Evolutionary conservation across 2,113 vertebrate genomes (phyloP).

Genomic region (Corythornis cristatus): DNA sequence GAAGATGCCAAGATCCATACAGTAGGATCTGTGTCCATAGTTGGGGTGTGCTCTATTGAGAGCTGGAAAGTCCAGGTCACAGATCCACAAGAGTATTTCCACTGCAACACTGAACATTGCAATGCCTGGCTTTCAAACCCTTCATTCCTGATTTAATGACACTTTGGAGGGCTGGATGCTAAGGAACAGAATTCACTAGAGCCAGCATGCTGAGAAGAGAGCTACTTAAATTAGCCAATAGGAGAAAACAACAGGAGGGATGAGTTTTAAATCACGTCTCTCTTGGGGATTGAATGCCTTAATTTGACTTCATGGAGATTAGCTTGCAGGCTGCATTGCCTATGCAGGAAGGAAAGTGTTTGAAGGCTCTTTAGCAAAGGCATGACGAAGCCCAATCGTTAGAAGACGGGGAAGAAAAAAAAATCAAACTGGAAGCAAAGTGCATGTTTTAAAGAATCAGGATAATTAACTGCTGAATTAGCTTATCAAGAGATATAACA

Average conservation of each 20-base stretch:
- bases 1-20: background rate
- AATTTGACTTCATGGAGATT: slow-evolving; percentile 70
- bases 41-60: background rate
- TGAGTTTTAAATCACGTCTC: slow-evolving; percentile 53
- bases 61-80: background rate
- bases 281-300: slow-evolving; percentile 53
- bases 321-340: slow-evolving; percentile 51
- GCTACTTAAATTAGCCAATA: slow-evolving; percentile 64
- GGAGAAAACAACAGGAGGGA: slow-evolving; percentile 65
- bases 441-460: slow-evolving; percentile 25
- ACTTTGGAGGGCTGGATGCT: slow-evolving; percentile 45
- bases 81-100: background rate
- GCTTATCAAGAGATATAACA: slow-evolving; percentile 11
- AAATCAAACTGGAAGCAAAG: slow-evolving; percentile 23
- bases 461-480: slow-evolving; percentile 50
- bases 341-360: slow-evolving; percentile 24
- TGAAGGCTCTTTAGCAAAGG: slow-evolving; percentile 64
- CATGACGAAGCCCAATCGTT: background rate
- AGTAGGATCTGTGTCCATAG: background rate
- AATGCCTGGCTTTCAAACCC: slow-evolving; percentile 29
- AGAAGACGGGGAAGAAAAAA: background rate
- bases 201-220: slow-evolving; percentile 53
- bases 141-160: slow-evolving; percentile 22
- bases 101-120: background rate
- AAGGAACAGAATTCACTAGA: slow-evolving; percentile 53